phyloP scores from a whole-genome alignment of 2,113 vertebrate species.

The Corythornis vintsioides region DNA sequence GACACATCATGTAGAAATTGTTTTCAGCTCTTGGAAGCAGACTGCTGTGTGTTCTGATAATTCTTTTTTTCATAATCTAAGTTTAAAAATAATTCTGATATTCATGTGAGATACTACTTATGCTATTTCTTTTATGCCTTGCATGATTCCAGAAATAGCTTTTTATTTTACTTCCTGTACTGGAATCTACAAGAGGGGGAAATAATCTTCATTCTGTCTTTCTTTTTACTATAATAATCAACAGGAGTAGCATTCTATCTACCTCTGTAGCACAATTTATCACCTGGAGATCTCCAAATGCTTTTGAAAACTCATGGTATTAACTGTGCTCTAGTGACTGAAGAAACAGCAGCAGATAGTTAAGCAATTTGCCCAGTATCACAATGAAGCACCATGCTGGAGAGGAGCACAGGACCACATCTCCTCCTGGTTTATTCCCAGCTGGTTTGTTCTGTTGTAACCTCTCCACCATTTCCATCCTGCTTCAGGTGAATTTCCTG shows the following conservation, averaged over 20 bases:
- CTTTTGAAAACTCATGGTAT: background rate
- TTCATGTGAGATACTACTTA: background rate
- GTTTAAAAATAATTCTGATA: background rate
- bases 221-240: background rate
- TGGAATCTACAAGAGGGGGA: background rate
- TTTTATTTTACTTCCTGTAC: background rate
- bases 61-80: background rate
- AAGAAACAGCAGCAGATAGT: background rate
- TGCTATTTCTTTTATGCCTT: background rate
- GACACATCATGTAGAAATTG: background rate
- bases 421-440: background rate
- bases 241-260: background rate
- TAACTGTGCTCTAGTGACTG: background rate
- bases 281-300: background rate
- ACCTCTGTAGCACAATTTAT: background rate
- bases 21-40: background rate
- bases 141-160: background rate
- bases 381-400: background rate
- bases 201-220: background rate
- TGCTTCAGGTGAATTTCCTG: background rate
- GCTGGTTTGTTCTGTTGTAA: background rate
- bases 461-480: background rate
- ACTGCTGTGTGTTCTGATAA: background rate
- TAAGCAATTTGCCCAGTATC: background rate
- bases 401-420: background rate